phyloP scores from a whole-genome alignment of 2,888 invertebrate species.

The Hirtodrosophila histrioides region DNA sequence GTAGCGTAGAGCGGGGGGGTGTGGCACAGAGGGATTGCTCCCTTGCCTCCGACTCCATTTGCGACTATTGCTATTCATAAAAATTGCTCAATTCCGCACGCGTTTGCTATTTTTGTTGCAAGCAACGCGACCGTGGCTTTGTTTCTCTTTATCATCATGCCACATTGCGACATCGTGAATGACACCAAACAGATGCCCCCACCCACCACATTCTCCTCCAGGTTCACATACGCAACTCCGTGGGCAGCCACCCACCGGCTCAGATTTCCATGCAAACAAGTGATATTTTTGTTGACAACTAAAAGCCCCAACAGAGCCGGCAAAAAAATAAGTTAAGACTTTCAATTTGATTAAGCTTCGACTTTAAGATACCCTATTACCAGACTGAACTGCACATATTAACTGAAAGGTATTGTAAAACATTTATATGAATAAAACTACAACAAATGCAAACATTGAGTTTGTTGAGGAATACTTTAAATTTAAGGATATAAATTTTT shows the following conservation, averaged over 20 bases:
- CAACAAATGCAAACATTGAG: too few relatives aligned
- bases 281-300: slow-evolving; percentile 81
- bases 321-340: slow-evolving; percentile 27
- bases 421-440: too few relatives aligned
- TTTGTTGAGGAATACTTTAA: too few relatives aligned
- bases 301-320: slow-evolving; percentile 37
- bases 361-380: slow-evolving; percentile 1
- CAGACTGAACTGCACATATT: too few relatives aligned
- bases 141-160: slow-evolving; percentile 51
- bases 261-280: slow-evolving; percentile 73
- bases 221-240: slow-evolving; percentile 16
- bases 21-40: neutral
- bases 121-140: slow-evolving; percentile 47
- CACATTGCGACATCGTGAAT: slow-evolving; percentile 46
- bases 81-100: slow-evolving; percentile 78
- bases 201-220: slow-evolving; percentile 6
- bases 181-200: slow-evolving; percentile 59
- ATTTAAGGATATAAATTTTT: too few relatives aligned
- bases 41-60: slow-evolving; percentile 47
- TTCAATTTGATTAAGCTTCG: neutral
- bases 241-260: slow-evolving; percentile 22
- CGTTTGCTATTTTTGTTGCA: slow-evolving; percentile 75
- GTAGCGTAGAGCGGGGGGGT: neutral
- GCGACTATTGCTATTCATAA: slow-evolving; percentile 78
- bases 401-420: too few relatives aligned